Evolutionary conservation across 64 coral and sea anemone species (phyloP).

Genomic region (Montipora sp.): DNA sequence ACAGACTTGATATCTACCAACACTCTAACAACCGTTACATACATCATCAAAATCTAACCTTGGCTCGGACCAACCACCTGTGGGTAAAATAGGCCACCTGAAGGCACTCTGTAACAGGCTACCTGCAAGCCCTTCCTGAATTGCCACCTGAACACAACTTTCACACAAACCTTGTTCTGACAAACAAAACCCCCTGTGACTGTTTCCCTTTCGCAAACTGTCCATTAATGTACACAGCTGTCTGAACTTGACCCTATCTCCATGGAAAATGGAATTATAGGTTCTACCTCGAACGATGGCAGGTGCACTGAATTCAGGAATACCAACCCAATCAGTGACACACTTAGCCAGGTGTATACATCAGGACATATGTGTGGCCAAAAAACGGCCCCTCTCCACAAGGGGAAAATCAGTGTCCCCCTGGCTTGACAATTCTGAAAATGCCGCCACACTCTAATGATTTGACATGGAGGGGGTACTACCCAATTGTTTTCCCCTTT

Average conservation of each 20-base stretch:
- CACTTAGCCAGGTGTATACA: neutral
- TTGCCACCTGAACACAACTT: neutral
- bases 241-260: neutral
- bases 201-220: neutral
- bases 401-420: neutral
- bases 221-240: conserved; percentile 14
- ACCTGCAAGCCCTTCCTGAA: neutral
- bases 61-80: neutral
- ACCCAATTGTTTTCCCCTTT: conserved; percentile 2
- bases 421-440: conserved; percentile 24
- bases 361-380: conserved; percentile 13
- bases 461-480: neutral
- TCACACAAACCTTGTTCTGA: neutral
- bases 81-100: neutral
- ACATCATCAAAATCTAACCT: too few species aligned
- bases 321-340: neutral
- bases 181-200: neutral
- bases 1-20: too few species aligned
- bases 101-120: neutral
- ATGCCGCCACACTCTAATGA: conserved; percentile 3
- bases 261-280: conserved; percentile 8
- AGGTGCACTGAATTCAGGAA: too few species aligned
- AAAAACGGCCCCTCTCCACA: neutral
- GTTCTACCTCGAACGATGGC: neutral
- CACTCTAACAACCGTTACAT: too few species aligned